These are phyloP conservation scores for Phylloscopus trochilus DNA, from an alignment of 2,113 vertebrate species.

Conservation along the genomic window DNA sequence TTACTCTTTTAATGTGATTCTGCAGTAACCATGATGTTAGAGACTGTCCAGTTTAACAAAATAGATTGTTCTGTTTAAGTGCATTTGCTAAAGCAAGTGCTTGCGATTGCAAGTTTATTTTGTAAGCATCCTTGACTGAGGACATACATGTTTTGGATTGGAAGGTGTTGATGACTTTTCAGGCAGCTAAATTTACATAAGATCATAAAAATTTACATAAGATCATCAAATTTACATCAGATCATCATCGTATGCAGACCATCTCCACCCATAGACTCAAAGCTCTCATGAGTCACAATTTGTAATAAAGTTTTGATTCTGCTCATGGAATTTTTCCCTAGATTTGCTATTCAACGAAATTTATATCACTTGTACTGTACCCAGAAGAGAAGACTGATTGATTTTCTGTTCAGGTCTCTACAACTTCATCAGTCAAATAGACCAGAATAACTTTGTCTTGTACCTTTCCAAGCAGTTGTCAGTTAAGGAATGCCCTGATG, in stretches of 20 bases:
- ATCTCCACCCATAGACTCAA: not conserved
- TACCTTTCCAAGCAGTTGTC: not conserved
- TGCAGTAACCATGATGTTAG: not conserved
- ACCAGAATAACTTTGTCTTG: not conserved
- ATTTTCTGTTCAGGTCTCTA: not conserved
- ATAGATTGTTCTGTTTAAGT: not conserved
- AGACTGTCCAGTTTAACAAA: not conserved
- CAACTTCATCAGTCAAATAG: conserved; percentile 3
- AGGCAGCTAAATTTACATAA: not conserved
- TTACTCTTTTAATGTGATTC: not conserved
- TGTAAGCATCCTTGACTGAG: not conserved
- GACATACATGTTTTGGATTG: not conserved
- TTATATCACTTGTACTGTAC: not conserved
- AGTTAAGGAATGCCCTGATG: not conserved
- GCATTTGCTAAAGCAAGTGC: not conserved
- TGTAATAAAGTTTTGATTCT: not conserved
- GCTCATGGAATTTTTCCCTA: not conserved
- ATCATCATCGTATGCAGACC: not conserved
- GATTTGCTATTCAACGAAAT: not conserved
- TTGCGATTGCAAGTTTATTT: not conserved
- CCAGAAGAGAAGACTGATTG: not conserved
- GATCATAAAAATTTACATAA: conserved; percentile 8
- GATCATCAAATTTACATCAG: not conserved
- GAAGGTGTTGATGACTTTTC: not conserved
- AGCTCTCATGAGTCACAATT: not conserved